Conservation (phyloP, 92 coral and sea anemone species). For the Zoanthus sociatus region DNA sequence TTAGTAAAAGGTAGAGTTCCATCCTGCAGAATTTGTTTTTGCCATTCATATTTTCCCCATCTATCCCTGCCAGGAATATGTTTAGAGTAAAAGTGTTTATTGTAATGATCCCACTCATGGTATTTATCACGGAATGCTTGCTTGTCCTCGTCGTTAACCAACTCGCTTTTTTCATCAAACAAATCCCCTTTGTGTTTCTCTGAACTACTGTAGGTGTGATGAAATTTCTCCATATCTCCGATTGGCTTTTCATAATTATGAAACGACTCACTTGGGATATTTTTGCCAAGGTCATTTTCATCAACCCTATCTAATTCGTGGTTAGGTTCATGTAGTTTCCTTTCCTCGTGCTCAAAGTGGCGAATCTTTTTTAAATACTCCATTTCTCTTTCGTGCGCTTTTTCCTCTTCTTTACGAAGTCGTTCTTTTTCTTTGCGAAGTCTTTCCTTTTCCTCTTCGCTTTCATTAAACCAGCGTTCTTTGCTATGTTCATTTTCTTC, state of each 20-base stretch:
- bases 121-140: not conserved
- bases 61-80: not conserved
- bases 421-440: conserved; percentile 20
- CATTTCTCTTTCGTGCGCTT: conserved; percentile 31
- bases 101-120: not conserved
- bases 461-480: conserved; percentile 7
- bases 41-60: conserved; percentile 2
- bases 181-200: conserved; percentile 1
- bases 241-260: not conserved
- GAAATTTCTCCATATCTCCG: not conserved
- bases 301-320: not conserved
- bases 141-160: not conserved
- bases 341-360: conserved; percentile 26
- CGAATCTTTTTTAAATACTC: conserved; percentile 39
- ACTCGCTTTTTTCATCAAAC: not conserved
- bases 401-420: conserved; percentile 36
- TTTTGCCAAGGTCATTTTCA: not conserved
- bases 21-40: not conserved
- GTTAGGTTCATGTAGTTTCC: not conserved
- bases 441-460: conserved; percentile 24
- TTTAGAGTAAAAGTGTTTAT: not conserved
- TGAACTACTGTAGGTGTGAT: not conserved
- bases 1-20: not conserved
- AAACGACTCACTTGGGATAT: not conserved
- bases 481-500: not conserved